phyloP scores from a whole-genome alignment of 2,797 vertebrate species.

The Nyctalus aviator region DNA sequence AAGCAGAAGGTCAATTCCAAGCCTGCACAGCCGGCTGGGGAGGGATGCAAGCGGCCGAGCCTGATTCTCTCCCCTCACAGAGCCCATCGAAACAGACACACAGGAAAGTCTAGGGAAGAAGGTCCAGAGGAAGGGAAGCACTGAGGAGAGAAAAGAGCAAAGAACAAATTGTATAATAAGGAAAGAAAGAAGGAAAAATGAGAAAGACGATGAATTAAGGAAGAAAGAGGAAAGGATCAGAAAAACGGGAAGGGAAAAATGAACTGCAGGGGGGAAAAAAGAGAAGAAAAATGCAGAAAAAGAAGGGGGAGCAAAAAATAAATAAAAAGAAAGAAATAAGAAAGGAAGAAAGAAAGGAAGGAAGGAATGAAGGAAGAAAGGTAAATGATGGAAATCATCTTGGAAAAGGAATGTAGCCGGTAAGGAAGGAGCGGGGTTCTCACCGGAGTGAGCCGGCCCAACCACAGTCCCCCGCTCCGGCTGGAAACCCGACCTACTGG shows the following conservation, averaged over 20 bases:
- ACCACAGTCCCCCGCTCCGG: neutral
- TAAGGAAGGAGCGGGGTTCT: neutral
- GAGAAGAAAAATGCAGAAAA: neutral
- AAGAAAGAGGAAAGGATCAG: neutral
- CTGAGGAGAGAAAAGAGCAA: slow-evolving; percentile 1
- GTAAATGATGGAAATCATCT: neutral
- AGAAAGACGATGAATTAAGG: slow-evolving; percentile 24
- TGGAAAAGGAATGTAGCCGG: slow-evolving; percentile 41
- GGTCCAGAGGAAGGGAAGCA: neutral
- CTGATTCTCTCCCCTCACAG: neutral
- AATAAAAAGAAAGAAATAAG: neutral
- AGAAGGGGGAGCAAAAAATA: neutral
- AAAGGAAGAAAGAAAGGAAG: neutral
- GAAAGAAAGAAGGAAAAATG: neutral
- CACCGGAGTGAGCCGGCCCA: neutral
- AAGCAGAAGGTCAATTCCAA: slow-evolving; percentile 80
- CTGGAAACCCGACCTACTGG: slow-evolving; percentile 47
- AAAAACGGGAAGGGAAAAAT: neutral
- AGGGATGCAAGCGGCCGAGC: neutral
- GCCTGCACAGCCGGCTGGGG: neutral
- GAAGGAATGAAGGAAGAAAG: neutral
- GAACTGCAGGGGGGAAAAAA: neutral
- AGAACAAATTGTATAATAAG: neutral
- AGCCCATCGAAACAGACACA: neutral
- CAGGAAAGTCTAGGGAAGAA: neutral